Evolutionary conservation across 2,113 vertebrate species (phyloP), one percentile per base, ranked within the genome.

Genomic region (Gadus macrocephalus): DNA sequence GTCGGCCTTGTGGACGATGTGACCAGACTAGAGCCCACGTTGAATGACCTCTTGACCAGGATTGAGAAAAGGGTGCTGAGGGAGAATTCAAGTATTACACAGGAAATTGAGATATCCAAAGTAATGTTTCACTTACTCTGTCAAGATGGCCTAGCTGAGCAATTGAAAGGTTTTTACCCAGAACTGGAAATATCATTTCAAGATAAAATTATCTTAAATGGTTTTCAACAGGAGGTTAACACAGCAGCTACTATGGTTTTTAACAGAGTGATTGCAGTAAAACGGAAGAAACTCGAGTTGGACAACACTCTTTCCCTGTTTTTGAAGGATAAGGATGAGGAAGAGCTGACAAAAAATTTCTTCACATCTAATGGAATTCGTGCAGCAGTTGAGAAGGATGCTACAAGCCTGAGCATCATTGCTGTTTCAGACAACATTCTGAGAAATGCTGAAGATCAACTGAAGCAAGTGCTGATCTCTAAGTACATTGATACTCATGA

Each of bases 1-100:
- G 92, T 83, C 1, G 96, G 96, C 15, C 78, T 66, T 38, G 72
- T n/a, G 69, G 87, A 81, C 62, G 80, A 90, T 78, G 81, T 96
- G 9, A 67, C 67, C 3, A 72, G 53, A 19, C 71, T 73, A 12
- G 82, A 90, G 63, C 59, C 74, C 66, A 64, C 80, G 9, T 66
- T 93, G 56, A 11, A 4, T 16, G 76, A 78, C 35, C 38, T 5
- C 14, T 60, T 94, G 1, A 35, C 87, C 67, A 84, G 64, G 0
- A 72, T 80, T n/a, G 74, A 3, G 2, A 78, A 87, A 77, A 86
- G 74, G 70, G 81, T 89, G 1, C 83, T 92, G 35, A 90, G 88
- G 66, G 72, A 91, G 63, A 90, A 90, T 53, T 74, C 76, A 5
- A 92, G 73, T 42, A 17, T 84, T 64, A 85, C 83, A 2, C 70